Evolutionary conservation across 1,140 invertebrate species (phyloP), one percentile per base, ranked within the genome.

Genomic region (Hypothenemus hampei): DNA sequence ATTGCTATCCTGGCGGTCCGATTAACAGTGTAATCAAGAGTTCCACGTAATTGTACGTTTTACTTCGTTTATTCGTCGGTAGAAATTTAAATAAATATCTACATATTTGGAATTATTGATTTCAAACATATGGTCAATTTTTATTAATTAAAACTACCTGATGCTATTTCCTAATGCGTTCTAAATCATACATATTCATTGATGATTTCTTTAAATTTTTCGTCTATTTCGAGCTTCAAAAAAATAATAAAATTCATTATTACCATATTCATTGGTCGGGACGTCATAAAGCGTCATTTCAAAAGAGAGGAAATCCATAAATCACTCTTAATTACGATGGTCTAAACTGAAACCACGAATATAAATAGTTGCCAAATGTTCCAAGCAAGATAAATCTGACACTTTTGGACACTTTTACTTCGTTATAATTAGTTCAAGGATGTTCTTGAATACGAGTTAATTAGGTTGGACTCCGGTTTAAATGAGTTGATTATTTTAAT

Each of bases 291-390:
- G n/a, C n/a, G n/a, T n/a, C n/a, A n/a, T n/a, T n/a, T n/a, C n/a
- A 40, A 50, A 50, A 40, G 35, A 39, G 40, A 35, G 47, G 47
- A 50, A 50, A 50, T 40, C 15, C 47, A 50, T 50, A 50, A 50
- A 50, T 50, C 35, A 39, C 35, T 18, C 20, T 23, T 50, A 50
- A 50, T 50, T 50, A 50, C 40, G 47, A 39, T 20, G 20, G 11
- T 40, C 36, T 24, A 36, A 33, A 21, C 45, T 35, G 45, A 48
- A 31, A 20, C 23, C 24, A 24, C 21, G 36, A 47, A 35, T 50
- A 50, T 50, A 50, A 50, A 50, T 50, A 40, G 47, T 50, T 39
- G 47, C 47, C 47, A 50, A 50, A 50, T 50, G 47, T 50, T 40
- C 19, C 15, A 23, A 23, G 19, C 20, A 6, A 50, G 10, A 50